Base-by-base conservation (phyloP, 1,140 invertebrate species). In the Wasmannia auropunctata region DNA sequence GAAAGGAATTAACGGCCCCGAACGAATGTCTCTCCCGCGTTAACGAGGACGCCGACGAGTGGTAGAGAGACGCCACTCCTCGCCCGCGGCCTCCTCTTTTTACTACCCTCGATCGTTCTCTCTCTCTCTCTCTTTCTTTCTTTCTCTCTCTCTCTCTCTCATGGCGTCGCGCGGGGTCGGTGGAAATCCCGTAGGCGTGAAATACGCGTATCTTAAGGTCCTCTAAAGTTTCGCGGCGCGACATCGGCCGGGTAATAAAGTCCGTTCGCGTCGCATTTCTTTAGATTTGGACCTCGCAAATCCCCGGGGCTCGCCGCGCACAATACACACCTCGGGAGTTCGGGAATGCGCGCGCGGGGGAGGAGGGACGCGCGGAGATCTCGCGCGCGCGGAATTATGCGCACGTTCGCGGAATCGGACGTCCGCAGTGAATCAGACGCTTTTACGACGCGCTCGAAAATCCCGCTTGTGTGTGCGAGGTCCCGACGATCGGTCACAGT, bases 271-370 rank as follows among this genome's bases (percentile, higher is more conserved):
- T 83, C 79, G 79, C 79, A 83, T 74, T 83, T 83, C 54, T 83
- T 83, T 28, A 83, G 67, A 83, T 83, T 72, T 74, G 79, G 79
- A n/a, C 67, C 67, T 83, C 79, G 67, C 79, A 83, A 83, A 83
- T 72, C 79, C 79, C 37, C 31, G 77, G n/a, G n/a, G n/a, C 34
- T 40, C 34, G 58, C 58, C 22, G 37, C 10, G 28, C 28, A 72
- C 69, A n/a, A 31, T 31, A 28, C 58, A 19, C 75, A n/a, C 28
- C 19, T 19, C n/a, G n/a, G n/a, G 25, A n/a, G 28, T 51, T 51
- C 75, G 75, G 25, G 43, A 63, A 37, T 22, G 31, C 31, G 63
- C 60, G n/a, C 37, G 56, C 58, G 56, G 19, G 56, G 28, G 19
- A 31, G 74, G 22, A 43, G 49, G 51, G 70, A 49, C 60, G 63